Conservation (phyloP, 1,140 invertebrate species). For the Penaeus japonicus region DNA sequence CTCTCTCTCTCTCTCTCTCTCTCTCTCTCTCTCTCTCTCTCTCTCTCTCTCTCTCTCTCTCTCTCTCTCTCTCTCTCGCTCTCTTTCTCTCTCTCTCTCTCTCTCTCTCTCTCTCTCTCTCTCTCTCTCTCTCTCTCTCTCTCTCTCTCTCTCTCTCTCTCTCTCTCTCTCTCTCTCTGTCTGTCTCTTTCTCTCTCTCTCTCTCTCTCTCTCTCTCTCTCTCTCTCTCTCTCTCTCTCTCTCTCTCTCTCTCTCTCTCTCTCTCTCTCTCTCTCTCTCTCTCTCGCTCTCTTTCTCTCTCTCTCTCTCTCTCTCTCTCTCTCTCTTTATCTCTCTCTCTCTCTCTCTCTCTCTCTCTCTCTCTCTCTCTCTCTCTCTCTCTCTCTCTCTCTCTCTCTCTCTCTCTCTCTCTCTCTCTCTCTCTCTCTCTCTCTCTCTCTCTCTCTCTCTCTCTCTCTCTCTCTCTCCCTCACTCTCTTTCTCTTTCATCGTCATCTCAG, state of each 20-base stretch:
- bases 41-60: background rate
- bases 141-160: background rate
- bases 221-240: slow-evolving; percentile 3
- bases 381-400: no score
- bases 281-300: no score
- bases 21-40: background rate
- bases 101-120: slow-evolving; percentile 6
- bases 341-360: no score
- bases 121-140: background rate
- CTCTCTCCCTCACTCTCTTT: no score
- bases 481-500: no score
- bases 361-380: no score
- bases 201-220: background rate
- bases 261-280: background rate
- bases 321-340: no score
- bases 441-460: no score
- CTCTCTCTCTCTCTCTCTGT: background rate
- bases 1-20: no score
- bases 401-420: no score
- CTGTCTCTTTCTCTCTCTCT: background rate
- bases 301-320: no score
- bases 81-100: background rate
- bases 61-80: background rate
- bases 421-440: no score
- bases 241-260: slow-evolving; percentile 3